Evolutionary conservation across 2,797 vertebrate genomes (phyloP).

Genomic region (Malacoraja senta): DNA sequence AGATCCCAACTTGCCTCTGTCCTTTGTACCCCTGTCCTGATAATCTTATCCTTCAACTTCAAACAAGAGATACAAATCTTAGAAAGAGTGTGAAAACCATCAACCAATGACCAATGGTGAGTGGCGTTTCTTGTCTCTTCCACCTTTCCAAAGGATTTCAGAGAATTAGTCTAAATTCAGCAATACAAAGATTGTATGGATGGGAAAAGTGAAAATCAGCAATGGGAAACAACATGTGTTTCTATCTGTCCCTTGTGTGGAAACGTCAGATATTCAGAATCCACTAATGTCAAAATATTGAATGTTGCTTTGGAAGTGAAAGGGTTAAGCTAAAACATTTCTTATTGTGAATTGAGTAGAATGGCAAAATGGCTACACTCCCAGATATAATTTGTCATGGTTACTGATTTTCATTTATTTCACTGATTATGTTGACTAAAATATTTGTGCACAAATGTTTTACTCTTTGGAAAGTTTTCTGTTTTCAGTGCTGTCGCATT

Average conservation of each 20-base stretch:
- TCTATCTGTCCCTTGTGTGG: background rate
- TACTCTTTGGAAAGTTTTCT: background rate
- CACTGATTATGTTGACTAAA: background rate
- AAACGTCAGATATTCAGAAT: background rate
- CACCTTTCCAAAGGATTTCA: background rate
- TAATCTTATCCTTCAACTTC: too few species aligned
- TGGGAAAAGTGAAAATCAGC: background rate
- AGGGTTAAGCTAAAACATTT: background rate
- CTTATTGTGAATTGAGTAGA: background rate
- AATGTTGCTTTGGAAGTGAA: background rate
- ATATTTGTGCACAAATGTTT: background rate
- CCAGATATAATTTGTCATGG: slow-evolving; percentile 31
- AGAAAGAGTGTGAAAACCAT: too few species aligned
- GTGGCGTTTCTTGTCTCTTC: background rate
- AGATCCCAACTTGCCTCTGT: too few species aligned
- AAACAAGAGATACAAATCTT: too few species aligned
- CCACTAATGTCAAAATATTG: background rate
- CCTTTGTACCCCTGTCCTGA: too few species aligned
- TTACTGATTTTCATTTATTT: slow-evolving; percentile 21
- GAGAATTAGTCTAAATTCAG: background rate
- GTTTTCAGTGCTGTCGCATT: background rate
- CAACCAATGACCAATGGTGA: too few species aligned
- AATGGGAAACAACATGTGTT: background rate
- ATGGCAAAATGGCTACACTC: slow-evolving; percentile 19
- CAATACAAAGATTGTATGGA: background rate